These are phyloP conservation scores for Drosophila prosaltans DNA, from an alignment of 1,140 invertebrate genomes.

Conservation along the genomic window DNA sequence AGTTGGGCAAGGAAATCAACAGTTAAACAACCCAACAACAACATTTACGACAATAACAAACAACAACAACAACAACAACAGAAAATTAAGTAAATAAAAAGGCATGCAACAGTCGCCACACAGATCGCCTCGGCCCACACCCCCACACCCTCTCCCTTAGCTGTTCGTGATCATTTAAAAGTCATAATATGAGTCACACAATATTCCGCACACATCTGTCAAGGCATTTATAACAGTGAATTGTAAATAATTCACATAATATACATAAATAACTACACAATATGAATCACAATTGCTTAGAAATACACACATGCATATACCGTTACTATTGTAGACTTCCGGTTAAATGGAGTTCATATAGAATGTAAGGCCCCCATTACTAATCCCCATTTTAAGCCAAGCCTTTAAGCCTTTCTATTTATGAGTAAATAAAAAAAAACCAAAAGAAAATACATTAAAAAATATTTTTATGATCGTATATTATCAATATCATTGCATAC, in stretches of 20 bases:
- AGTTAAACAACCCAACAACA: background rate
- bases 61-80: background rate
- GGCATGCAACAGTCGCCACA: conserved; percentile 7
- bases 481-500: too few relatives aligned
- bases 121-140: background rate
- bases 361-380: background rate
- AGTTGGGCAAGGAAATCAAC: conserved; percentile 20
- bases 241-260: background rate
- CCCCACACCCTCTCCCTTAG: background rate
- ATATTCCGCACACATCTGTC: conserved; percentile 9
- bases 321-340: background rate
- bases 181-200: conserved; percentile 16
- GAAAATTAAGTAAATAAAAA: conserved; percentile 12
- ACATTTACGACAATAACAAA: background rate
- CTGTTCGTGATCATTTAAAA: background rate
- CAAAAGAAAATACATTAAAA: too few relatives aligned
- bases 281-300: conserved; percentile 13
- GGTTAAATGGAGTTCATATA: conserved; percentile 1
- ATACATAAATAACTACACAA: background rate
- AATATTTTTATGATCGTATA: too few relatives aligned
- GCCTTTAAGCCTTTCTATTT: conserved; percentile 6
- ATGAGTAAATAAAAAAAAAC: background rate
- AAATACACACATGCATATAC: background rate
- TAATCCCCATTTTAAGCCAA: background rate
- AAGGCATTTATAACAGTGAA: conserved; percentile 9